phyloP scores from a whole-genome alignment of 2,113 vertebrate species.

The Columba janthina region DNA sequence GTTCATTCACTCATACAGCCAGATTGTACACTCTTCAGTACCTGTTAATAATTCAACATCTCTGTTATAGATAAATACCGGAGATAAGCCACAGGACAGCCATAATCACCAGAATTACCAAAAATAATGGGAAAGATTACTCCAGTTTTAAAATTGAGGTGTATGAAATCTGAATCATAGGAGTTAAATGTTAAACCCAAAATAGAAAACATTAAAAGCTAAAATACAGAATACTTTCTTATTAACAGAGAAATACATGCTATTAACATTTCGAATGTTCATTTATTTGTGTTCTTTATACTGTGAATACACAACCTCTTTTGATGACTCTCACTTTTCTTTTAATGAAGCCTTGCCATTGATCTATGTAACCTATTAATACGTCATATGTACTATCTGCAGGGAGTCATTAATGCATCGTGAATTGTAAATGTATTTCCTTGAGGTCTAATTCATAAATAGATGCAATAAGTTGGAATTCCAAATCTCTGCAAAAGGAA shows the following conservation, averaged over 20 bases:
- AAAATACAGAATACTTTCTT: not conserved
- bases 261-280: not conserved
- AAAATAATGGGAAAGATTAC: not conserved
- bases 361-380: not conserved
- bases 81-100: not conserved
- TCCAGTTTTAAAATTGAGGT: not conserved
- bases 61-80: not conserved
- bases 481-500: not conserved
- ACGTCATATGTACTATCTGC: fast-evolving
- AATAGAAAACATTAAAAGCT: not conserved
- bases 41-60: not conserved
- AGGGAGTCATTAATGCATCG: not conserved
- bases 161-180: not conserved
- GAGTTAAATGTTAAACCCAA: not conserved
- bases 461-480: not conserved
- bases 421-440: not conserved
- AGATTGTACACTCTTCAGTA: not conserved
- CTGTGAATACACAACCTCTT: not conserved
- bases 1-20: not conserved
- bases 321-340: not conserved
- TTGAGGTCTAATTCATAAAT: not conserved
- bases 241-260: not conserved
- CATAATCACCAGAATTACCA: not conserved
- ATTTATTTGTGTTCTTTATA: not conserved
- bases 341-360: not conserved